A percentile compares a stretch with the other conserved stretches of the same genome.
phyloP scores from a whole-genome alignment of 2,113 vertebrate genomes.

The Anolis carolinensis region DNA sequence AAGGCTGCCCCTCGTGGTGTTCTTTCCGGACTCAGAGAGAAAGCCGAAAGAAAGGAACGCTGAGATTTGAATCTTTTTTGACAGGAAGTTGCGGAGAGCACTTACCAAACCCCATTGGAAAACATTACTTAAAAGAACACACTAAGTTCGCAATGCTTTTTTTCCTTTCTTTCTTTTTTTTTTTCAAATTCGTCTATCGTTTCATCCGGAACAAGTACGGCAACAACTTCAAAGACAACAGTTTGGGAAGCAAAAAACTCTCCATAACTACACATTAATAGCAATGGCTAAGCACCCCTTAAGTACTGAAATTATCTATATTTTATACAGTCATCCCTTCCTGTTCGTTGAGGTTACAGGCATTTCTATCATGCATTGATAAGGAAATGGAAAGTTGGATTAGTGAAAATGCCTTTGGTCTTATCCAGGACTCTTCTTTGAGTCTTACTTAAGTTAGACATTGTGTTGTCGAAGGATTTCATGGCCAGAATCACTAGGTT shows the following conservation, averaged over 20 bases:
- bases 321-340: too few relatives aligned
- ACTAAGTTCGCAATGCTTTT: not conserved
- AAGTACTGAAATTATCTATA: not conserved
- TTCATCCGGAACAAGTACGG: not conserved
- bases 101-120: slow-evolving; percentile 25
- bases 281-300: not conserved
- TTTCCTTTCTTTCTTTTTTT: too few relatives aligned
- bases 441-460: too few relatives aligned
- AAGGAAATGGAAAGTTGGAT: too few relatives aligned
- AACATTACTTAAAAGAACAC: slow-evolving; percentile 16
- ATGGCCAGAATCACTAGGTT: too few relatives aligned
- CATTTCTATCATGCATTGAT: too few relatives aligned
- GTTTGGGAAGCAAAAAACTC: not conserved
- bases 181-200: slow-evolving; percentile 1
- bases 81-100: slow-evolving; percentile 26
- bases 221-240: not conserved
- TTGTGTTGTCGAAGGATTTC: too few relatives aligned
- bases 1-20: not conserved
- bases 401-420: too few relatives aligned
- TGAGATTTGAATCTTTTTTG: slow-evolving; percentile 14
- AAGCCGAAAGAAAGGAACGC: slow-evolving; percentile 10
- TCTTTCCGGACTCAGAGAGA: slow-evolving; percentile 11
- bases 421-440: too few relatives aligned
- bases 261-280: not conserved
- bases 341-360: too few relatives aligned